A percentile compares a stretch with the other conserved stretches of the same genome.
Conservation (phyloP, 35 echinoderm and acorn worm genomes). For the Heliocidaris tuberculata region DNA sequence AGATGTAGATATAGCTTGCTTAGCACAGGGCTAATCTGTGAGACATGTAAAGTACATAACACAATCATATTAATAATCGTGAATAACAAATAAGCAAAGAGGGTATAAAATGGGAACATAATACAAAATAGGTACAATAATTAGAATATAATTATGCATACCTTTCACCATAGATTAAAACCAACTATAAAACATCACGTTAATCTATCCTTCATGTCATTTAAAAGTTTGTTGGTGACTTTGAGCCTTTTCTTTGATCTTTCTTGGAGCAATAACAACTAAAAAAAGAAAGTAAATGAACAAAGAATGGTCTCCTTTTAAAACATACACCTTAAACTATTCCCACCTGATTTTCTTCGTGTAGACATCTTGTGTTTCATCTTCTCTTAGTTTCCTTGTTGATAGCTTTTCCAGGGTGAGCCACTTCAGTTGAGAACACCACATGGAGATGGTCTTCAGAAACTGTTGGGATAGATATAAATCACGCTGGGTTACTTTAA, state of each 20-base stretch:
- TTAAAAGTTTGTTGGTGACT: background rate
- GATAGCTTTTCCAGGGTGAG: constrained; percentile 53
- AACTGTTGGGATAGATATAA: constrained; percentile 39
- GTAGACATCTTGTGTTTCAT: constrained; percentile 53
- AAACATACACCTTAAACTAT: background rate
- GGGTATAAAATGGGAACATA: too few relatives aligned
- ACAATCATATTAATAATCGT: background rate
- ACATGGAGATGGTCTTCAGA: constrained; percentile 60
- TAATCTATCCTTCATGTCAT: background rate
- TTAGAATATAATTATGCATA: too few relatives aligned
- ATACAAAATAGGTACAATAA: too few relatives aligned
- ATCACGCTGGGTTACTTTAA: background rate
- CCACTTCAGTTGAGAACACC: constrained; percentile 53
- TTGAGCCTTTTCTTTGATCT: background rate
- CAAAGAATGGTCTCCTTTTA: background rate
- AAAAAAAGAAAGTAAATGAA: background rate
- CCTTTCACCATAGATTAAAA: too few relatives aligned
- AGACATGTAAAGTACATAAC: background rate
- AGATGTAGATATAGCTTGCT: background rate
- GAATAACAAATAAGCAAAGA: too few relatives aligned
- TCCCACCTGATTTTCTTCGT: constrained; percentile 51
- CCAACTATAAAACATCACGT: too few relatives aligned
- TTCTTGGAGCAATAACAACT: background rate
- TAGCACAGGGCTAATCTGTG: background rate
- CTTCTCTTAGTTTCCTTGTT: constrained; percentile 26